Evolutionary conservation across 2,113 vertebrate genomes (phyloP).

Genomic region (Alouatta palliata): DNA sequence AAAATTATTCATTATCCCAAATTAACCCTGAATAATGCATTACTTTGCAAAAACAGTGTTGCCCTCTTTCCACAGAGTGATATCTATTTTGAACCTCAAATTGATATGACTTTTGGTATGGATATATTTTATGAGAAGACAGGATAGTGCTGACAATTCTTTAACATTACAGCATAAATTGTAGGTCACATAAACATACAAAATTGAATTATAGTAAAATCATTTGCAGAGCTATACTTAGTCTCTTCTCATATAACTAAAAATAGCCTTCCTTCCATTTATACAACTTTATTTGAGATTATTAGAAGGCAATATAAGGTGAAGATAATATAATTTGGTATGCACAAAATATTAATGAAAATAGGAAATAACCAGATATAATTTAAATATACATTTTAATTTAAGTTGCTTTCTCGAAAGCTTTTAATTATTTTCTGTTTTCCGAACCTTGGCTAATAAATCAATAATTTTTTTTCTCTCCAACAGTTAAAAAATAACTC

Average conservation of each 20-base stretch:
- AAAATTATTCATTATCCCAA: constrained; percentile 40
- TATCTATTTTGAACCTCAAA: constrained; percentile 18
- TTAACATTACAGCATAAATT: constrained; percentile 44
- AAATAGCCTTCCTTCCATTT: constrained; percentile 7
- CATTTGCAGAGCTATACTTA: background rate
- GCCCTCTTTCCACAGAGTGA: constrained; percentile 4
- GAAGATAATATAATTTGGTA: constrained; percentile 22
- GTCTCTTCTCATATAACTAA: background rate
- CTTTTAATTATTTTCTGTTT: constrained; percentile 52
- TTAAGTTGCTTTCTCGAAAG: constrained; percentile 22
- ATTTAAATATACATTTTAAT: constrained; percentile 17
- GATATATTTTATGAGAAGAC: constrained; percentile 37
- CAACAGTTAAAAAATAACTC: background rate
- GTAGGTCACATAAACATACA: constrained; percentile 24
- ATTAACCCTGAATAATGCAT: background rate
- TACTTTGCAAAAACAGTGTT: constrained; percentile 6
- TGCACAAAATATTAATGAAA: constrained; percentile 43
- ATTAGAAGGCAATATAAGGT: background rate
- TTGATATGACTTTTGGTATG: constrained; percentile 49
- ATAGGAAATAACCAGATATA: background rate
- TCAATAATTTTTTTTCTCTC: background rate
- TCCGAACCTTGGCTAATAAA: constrained; percentile 23
- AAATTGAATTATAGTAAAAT: constrained; percentile 39
- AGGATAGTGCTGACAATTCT: constrained; percentile 46
- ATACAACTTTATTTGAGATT: background rate